These are phyloP conservation scores for Charaxes varanes DNA, from an alignment of 1,140 invertebrate species.

Conservation along the genomic window DNA sequence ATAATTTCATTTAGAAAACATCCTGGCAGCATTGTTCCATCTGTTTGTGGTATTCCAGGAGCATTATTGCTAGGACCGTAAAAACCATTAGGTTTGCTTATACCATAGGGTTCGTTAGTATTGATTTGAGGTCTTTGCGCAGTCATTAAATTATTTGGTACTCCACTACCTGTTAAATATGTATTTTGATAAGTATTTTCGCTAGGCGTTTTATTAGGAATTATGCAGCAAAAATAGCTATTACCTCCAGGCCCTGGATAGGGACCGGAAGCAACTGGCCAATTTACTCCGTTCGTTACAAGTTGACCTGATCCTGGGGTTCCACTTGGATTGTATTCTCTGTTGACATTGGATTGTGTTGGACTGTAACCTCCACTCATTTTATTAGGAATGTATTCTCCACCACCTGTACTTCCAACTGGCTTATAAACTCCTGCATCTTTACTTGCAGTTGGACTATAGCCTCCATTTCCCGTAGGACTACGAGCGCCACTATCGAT, in stretches of 20 bases:
- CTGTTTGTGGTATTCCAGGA: too few species aligned
- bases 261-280: constrained; percentile 25
- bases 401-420: neutral
- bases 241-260: constrained; percentile 24
- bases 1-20: too few species aligned
- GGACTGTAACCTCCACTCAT: constrained; percentile 2
- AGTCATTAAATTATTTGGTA: constrained; percentile 8
- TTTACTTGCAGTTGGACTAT: neutral
- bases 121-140: neutral
- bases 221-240: constrained; percentile 34
- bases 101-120: neutral
- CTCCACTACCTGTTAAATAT: constrained; percentile 9
- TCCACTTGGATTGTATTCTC: constrained; percentile 13
- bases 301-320: neutral
- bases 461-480: constrained; percentile 1
- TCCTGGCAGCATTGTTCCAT: too few species aligned
- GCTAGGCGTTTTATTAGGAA: constrained; percentile 12
- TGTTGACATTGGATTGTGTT: too few species aligned
- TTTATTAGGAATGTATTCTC: constrained; percentile 3
- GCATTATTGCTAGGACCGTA: neutral
- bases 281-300: too few species aligned
- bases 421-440: constrained; percentile 3
- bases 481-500: too few species aligned
- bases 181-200: constrained; percentile 8
- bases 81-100: neutral